These are phyloP conservation scores for Kobus ellipsiprymnus DNA, from an alignment of 2,113 vertebrate genomes.

Conservation along the genomic window DNA sequence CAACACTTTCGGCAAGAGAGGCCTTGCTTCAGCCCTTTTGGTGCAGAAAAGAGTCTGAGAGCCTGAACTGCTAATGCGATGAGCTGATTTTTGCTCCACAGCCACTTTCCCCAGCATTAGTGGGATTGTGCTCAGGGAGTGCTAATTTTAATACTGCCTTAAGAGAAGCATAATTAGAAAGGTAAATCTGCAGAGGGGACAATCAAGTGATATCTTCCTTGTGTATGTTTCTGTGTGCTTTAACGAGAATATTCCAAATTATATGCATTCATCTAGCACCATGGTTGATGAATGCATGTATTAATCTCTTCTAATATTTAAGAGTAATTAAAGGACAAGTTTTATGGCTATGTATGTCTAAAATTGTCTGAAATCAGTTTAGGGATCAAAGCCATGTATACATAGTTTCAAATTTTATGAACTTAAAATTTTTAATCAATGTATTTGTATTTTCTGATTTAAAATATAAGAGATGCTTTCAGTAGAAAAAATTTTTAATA, in stretches of 20 bases:
- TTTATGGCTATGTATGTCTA: neutral
- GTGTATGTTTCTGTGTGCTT: neutral
- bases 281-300: neutral
- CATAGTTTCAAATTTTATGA: neutral
- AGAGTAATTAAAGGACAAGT: neutral
- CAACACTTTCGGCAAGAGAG: neutral
- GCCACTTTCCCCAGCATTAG: neutral
- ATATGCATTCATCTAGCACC: neutral
- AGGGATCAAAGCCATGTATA: neutral
- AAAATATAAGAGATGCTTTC: neutral
- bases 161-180: slow-evolving; percentile 60
- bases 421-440: neutral
- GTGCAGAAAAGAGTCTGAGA: neutral
- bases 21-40: neutral
- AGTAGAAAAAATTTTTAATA: neutral
- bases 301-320: neutral
- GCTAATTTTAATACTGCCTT: slow-evolving; percentile 41
- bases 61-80: neutral
- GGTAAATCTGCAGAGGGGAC: slow-evolving; percentile 46
- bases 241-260: neutral
- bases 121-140: slow-evolving; percentile 9
- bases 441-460: neutral
- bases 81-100: neutral
- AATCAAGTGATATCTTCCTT: neutral
- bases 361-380: neutral